Evolutionary conservation across 2,113 vertebrate genomes (phyloP).

Genomic region (Carettochelys insculpta): DNA sequence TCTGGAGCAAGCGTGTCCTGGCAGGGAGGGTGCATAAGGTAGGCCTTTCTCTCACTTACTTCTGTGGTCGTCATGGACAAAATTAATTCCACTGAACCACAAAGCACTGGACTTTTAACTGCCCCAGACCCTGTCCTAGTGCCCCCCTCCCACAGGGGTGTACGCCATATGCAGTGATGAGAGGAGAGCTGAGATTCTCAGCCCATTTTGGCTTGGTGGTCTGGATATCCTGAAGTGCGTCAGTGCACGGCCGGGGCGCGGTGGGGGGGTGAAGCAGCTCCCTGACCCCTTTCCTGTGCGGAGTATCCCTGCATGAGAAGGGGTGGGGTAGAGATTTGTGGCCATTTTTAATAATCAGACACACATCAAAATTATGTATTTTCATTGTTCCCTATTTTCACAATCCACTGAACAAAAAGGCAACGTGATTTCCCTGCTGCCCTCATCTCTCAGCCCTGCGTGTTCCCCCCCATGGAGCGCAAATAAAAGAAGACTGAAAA

Average conservation of each 20-base stretch:
- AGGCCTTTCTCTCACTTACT: background rate
- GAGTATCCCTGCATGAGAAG: background rate
- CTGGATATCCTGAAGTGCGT: slow-evolving; percentile 39
- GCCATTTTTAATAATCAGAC: slow-evolving; percentile 47
- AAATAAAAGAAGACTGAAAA: slow-evolving; percentile 80
- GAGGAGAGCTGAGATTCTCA: background rate
- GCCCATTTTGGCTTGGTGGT: background rate
- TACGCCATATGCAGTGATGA: background rate
- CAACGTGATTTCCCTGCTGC: slow-evolving; percentile 66
- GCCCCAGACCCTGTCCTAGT: background rate
- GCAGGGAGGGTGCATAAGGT: background rate
- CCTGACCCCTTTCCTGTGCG: background rate
- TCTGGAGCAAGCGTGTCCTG: background rate
- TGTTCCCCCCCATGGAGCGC: slow-evolving; percentile 74
- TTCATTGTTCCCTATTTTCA: slow-evolving; percentile 74
- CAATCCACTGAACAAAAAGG: slow-evolving; percentile 77
- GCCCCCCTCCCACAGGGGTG: background rate
- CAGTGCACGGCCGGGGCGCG: too few relatives aligned
- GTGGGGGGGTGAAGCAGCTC: too few relatives aligned
- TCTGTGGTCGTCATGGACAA: background rate
- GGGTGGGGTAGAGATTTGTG: slow-evolving; percentile 22
- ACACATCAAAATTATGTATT: slow-evolving; percentile 70
- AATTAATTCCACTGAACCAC: background rate
- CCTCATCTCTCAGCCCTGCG: slow-evolving; percentile 68
- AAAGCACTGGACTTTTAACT: background rate